Evolutionary conservation across 2,113 vertebrate genomes (phyloP), one percentile per base, ranked within the genome.

Genomic region (Mungos mungo): DNA sequence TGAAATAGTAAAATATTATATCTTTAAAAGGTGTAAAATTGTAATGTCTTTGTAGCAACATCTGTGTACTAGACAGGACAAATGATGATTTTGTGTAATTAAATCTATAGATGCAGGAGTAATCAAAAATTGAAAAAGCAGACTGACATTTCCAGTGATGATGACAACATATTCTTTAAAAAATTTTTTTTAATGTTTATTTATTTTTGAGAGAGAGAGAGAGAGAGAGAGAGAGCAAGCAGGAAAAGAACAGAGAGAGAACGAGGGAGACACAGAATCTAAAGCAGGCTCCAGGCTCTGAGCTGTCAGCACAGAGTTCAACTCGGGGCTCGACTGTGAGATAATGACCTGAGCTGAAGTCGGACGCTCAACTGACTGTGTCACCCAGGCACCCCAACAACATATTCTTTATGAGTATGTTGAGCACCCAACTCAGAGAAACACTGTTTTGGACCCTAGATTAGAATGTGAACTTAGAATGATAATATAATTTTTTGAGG

Each of bases 121-220:
- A 74, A 69, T 3, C 25, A 4, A 50, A 9, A 57, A 92, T 15
- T n/a, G 1, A 68, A 93, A 79, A 96, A 96, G 83, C 33, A 82
- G 47, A 54, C 5, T 60, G 50, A n/a, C 41, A 29, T 94, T 98
- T 96, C 57, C 65, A 81, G 81, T 93, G 11, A 76, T 90, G 69
- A 88, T 88, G 79, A 69, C 89, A 91, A 81, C 71, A 60, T 54
- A 95, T 96, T 57, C 52, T 65, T 92, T 82, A n/a, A n/a, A n/a
- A n/a, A n/a, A n/a, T n/a, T n/a, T 38, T 38, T 15, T 50, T 50
- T 50, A 50, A 3, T 50, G 11, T 14, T 50, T 50, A 13, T 50
- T 50, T 50, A 50, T 50, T 50, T 50, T 50, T 50, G 50, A 50
- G 50, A 50, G 50, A 50, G 50, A 50, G 47, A 50, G n/a, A n/a